A percentile compares a stretch with the other conserved stretches of the same genome.
phyloP scores from a whole-genome alignment of 1,140 invertebrate genomes.

The Uloborus diversus region DNA sequence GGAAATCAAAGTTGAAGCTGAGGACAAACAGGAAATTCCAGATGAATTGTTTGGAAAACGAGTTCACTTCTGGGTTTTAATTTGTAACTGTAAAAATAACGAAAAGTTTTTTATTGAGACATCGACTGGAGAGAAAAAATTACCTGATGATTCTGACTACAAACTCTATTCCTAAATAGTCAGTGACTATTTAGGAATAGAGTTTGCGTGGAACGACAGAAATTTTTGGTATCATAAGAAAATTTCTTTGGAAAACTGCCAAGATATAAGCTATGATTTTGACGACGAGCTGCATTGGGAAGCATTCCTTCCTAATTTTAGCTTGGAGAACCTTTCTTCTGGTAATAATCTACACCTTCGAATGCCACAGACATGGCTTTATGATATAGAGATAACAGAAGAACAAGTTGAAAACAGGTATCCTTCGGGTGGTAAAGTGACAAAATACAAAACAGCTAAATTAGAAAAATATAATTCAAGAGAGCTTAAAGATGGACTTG shows the following conservation, averaged over 20 bases:
- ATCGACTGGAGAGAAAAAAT: conserved; percentile 74
- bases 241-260: conserved; percentile 66
- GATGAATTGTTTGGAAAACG: conserved; percentile 79
- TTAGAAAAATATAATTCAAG: conserved; percentile 16
- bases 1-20: no score
- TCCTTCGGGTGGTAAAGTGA: background rate
- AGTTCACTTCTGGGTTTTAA: conserved; percentile 84
- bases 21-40: no score
- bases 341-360: background rate
- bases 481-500: background rate
- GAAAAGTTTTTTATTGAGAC: conserved; percentile 84
- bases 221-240: conserved; percentile 89
- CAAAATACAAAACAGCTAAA: conserved; percentile 17
- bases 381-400: conserved; percentile 12
- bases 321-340: background rate
- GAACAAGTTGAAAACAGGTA: conserved; percentile 16
- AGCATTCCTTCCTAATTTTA: conserved; percentile 24
- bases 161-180: conserved; percentile 82
- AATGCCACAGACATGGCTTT: conserved; percentile 36
- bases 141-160: conserved; percentile 70
- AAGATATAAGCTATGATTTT: conserved; percentile 11
- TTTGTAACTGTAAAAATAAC: conserved; percentile 71
- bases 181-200: conserved; percentile 82
- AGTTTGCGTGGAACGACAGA: conserved; percentile 84
- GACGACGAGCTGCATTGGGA: conserved; percentile 3